Percentiles rank a stretch among this genome's conserved stretches.
Conservation (phyloP, 2,888 invertebrate species). For the Xanthia icteritia region DNA sequence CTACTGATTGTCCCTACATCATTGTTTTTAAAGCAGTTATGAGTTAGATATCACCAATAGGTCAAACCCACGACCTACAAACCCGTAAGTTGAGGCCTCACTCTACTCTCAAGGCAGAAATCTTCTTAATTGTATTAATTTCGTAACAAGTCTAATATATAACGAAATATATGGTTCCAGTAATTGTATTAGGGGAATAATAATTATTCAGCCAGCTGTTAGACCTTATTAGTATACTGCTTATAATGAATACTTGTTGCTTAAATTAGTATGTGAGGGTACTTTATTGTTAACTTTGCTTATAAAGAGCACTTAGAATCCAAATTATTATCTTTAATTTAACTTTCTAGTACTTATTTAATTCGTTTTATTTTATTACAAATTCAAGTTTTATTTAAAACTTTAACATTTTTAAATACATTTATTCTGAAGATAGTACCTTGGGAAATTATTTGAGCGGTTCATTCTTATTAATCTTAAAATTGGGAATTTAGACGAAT, state of each 20-base stretch:
- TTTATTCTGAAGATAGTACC: not conserved
- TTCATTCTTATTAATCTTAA: not conserved
- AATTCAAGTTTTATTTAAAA: not conserved
- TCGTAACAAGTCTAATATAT: conserved; percentile 56
- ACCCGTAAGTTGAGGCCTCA: too few species aligned
- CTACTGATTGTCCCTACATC: too few species aligned
- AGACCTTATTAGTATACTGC: conserved; percentile 38
- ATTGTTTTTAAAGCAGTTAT: not conserved
- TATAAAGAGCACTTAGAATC: not conserved
- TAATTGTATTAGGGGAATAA: conserved; percentile 47
- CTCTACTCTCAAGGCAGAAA: not conserved
- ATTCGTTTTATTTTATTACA: conserved; percentile 5
- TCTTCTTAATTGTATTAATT: conserved; percentile 58
- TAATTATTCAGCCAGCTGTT: conserved; percentile 45
- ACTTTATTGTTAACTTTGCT: conserved; percentile 16
- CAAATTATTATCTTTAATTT: conserved; percentile 3
- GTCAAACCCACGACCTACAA: not conserved
- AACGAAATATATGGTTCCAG: conserved; percentile 26
- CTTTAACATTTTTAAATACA: not conserved
- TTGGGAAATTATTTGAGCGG: conserved; percentile 17
- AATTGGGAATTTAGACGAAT: conserved; percentile 31
- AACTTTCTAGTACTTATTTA: not conserved
- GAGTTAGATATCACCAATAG: not conserved
- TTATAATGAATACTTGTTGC: conserved; percentile 47
- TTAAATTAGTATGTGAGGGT: conserved; percentile 33